Evolutionary conservation across 2,113 vertebrate species (phyloP).

Genomic region (Rhinopomastus cyanomelas): DNA sequence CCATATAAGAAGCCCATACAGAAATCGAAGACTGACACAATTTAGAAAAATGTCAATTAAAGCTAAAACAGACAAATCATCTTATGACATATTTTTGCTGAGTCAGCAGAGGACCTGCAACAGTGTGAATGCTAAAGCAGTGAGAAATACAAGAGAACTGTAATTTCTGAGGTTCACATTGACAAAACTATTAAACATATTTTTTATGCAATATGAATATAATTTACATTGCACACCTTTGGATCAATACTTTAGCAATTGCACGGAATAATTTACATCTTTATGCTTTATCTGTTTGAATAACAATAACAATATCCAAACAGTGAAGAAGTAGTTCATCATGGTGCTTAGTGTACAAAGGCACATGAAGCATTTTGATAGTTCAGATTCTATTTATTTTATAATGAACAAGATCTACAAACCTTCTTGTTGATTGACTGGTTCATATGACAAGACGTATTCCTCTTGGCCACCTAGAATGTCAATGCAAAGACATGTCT

Average conservation of each 20-base stretch:
- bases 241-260: neutral
- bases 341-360: neutral
- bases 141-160: neutral
- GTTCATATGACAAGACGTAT: constrained; percentile 93
- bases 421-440: constrained; percentile 96
- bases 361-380: neutral
- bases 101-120: neutral
- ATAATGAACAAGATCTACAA: constrained; percentile 43
- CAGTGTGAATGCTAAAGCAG: neutral
- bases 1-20: neutral
- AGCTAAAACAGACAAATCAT: neutral
- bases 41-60: neutral
- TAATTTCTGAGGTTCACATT: neutral
- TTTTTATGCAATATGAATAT: neutral
- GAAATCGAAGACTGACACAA: neutral
- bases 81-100: neutral
- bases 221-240: neutral
- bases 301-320: neutral
- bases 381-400: neutral
- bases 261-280: neutral
- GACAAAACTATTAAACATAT: neutral
- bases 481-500: constrained; percentile 34
- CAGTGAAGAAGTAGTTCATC: neutral
- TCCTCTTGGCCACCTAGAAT: constrained; percentile 93
- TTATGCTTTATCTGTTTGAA: neutral